Evolutionary conservation across 2,113 vertebrate genomes (phyloP), one percentile per base, ranked within the genome.

Genomic region (Pomatostomus ruficeps): DNA sequence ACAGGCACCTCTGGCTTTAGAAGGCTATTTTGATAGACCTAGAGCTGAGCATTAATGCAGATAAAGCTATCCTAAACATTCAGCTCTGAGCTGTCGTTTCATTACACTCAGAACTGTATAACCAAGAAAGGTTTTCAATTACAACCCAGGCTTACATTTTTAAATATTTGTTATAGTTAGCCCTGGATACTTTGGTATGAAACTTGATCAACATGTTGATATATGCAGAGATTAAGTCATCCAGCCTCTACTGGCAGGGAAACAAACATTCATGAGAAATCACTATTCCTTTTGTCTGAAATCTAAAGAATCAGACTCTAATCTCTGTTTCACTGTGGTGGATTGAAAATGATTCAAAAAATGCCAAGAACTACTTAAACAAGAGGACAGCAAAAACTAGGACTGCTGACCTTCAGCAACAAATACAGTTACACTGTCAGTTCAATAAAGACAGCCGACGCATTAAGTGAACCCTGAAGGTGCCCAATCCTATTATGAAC

Each of bases 121-220:
- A 91, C 55, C 72, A 90, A 88, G 36, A 6, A 1, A 86, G 28
- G 59, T 63, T 85, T 88, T 96, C 89, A 86, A 71, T 88, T 94
- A 84, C 79, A 90, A 35, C 11, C n/a, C 11, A 2, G 79, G 23
- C 28, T 72, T 67, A 74, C 24, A 63, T 84, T 86, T 95, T 93
- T 5, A 90, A 93, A 74, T 94, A 86, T 94, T 96, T 94, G 55
- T 88, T 91, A 91, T 63, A 94, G 85, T 78, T 95, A 93, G 71
- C 79, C 49, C 59, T 86, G 65, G 72, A 96, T 84, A 96, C 58
- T 95, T 94, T 46, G 72, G 78, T 93, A 55, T 86, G 95, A 93
- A 96, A 96, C 65, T 57, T 33, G 68, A 97, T 77, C 94, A 91
- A 55, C 5, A 13, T 88, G 94, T 55, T 95, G 91, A 94, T 95